Conservation (phyloP, 2,113 vertebrate genomes). For the Ailurus styani region DNA sequence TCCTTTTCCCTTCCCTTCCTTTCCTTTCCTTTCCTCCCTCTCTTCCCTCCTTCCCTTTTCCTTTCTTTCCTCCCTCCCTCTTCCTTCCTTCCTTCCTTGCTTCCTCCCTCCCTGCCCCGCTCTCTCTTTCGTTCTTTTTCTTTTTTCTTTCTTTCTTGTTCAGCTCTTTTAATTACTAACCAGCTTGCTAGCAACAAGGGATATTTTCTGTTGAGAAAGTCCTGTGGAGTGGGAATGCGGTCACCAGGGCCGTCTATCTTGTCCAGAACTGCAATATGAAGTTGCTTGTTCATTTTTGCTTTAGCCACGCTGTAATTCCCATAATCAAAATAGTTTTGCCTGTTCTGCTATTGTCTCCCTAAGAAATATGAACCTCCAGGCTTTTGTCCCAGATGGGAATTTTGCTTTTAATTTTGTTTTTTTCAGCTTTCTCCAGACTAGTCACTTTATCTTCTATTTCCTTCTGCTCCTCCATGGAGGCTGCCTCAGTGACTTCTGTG, state of each 20-base stretch:
- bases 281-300: constrained; percentile 96
- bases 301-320: constrained; percentile 99
- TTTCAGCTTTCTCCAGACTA: constrained; percentile 94
- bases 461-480: constrained; percentile 52
- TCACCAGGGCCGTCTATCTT: constrained; percentile 97
- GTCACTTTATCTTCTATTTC: constrained; percentile 94
- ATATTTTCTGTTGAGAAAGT: constrained; percentile 97
- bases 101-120: no score
- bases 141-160: constrained; percentile 54
- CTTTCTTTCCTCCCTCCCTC: no score
- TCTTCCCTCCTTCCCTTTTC: rapidly evolving
- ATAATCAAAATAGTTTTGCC: constrained; percentile 99
- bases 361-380: constrained; percentile 96
- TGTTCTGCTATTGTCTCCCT: constrained; percentile 95
- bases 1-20: not conserved
- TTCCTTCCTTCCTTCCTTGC: no score
- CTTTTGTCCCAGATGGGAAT: constrained; percentile 94
- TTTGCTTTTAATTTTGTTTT: constrained; percentile 96
- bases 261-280: constrained; percentile 91
- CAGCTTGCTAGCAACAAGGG: constrained; percentile 97
- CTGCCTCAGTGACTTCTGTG: not conserved
- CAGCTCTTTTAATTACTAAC: constrained; percentile 89
- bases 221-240: constrained; percentile 98
- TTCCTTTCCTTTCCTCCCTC: rapidly evolving
- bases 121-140: no score